These are phyloP conservation scores for Decapterus maruadsi DNA, from an alignment of 2,797 vertebrate genomes.

Conservation along the genomic window DNA sequence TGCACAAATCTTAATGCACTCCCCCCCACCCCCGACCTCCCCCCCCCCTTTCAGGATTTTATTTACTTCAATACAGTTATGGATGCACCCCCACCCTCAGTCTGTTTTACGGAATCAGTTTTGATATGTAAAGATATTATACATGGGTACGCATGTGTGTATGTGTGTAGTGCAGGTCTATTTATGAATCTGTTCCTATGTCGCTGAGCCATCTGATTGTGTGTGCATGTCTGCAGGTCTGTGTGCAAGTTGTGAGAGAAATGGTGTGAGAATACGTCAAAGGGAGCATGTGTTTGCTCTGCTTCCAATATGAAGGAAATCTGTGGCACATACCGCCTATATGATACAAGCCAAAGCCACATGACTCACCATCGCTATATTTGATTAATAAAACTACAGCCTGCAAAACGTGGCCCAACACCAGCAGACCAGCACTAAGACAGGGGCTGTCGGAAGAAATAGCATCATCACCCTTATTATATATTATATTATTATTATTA, in stretches of 20 bases:
- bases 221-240: conserved; percentile 37
- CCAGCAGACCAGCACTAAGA: conserved; percentile 42
- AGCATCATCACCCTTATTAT: conserved; percentile 13
- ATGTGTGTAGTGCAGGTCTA: conserved; percentile 14
- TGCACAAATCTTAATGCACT: neutral
- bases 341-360: conserved; percentile 74
- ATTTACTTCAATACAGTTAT: neutral
- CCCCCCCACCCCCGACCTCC: no score
- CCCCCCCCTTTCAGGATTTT: no score
- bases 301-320: conserved; percentile 83
- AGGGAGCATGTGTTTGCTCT: conserved; percentile 83
- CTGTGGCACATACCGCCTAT: conserved; percentile 79
- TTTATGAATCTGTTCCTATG: conserved; percentile 56
- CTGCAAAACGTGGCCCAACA: conserved; percentile 54
- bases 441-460: conserved; percentile 20
- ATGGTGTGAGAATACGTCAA: conserved; percentile 79
- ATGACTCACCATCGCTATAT: conserved; percentile 77
- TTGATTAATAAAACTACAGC: conserved; percentile 73
- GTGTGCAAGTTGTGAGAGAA: conserved; percentile 71
- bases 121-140: conserved; percentile 1
- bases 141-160: no score
- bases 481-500: conserved; percentile 12
- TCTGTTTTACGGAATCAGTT: conserved; percentile 3
- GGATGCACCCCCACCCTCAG: no score
- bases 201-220: conserved; percentile 46